Conservation (phyloP, 2,113 vertebrate genomes). For the Dasypus novemcinctus region DNA sequence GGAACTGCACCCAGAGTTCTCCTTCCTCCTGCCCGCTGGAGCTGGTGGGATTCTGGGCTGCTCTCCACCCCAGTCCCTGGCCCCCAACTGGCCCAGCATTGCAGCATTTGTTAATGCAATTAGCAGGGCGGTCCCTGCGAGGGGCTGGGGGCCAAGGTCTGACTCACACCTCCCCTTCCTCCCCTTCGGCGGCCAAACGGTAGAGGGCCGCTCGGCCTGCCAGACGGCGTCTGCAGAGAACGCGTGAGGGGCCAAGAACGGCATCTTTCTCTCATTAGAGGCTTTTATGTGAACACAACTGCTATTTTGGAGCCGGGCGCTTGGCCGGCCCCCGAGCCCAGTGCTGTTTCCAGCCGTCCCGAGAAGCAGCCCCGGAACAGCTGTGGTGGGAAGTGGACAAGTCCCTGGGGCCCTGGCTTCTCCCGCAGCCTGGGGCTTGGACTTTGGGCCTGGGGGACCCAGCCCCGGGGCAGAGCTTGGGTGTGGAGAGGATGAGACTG, state of each 20-base stretch:
- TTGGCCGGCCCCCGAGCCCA: conserved; percentile 62
- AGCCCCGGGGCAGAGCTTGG: background rate
- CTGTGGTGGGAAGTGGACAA: conserved; percentile 10
- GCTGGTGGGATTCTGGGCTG: conserved; percentile 32
- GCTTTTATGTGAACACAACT: conserved; percentile 81
- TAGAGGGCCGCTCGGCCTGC: conserved; percentile 83
- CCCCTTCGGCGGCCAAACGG: conserved; percentile 81
- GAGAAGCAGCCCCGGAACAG: conserved; percentile 26
- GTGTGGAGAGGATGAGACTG: background rate
- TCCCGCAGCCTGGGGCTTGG: background rate
- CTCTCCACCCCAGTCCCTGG: conserved; percentile 33
- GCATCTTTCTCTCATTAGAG: conserved; percentile 88
- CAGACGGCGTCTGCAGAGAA: conserved; percentile 83
- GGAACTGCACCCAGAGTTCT: background rate
- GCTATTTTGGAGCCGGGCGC: conserved; percentile 77
- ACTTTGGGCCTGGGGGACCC: background rate
- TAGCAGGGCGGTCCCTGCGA: conserved; percentile 68
- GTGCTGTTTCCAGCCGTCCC: conserved; percentile 41
- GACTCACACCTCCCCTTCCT: conserved; percentile 83
- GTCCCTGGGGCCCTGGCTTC: background rate
- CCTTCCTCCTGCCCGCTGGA: background rate
- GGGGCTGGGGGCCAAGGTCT: conserved; percentile 83
- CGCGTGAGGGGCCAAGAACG: conserved; percentile 75
- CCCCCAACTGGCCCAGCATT: conserved; percentile 50
- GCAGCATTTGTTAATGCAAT: conserved; percentile 72